Percentiles rank a stretch among this genome's conserved stretches.
These are phyloP conservation scores for Scleropages formosus DNA, from an alignment of 2,797 vertebrate species.

Conservation along the genomic window DNA sequence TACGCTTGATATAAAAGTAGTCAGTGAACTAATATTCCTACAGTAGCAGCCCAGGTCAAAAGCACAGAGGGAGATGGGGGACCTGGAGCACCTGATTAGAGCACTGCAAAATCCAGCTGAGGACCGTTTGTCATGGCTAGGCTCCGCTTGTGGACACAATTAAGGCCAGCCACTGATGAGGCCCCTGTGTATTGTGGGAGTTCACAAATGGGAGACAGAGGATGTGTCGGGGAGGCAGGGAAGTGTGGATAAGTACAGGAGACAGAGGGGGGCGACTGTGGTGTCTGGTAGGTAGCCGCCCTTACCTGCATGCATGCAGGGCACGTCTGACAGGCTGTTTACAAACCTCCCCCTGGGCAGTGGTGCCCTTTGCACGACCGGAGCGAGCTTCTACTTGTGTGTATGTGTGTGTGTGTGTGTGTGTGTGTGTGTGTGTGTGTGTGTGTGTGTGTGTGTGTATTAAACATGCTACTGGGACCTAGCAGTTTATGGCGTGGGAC, in stretches of 20 bases:
- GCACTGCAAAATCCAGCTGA: not conserved
- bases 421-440: no score
- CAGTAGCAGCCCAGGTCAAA: not conserved
- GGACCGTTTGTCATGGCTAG: not conserved
- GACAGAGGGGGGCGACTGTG: not conserved
- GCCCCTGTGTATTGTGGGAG: not conserved
- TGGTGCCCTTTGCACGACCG: not conserved
- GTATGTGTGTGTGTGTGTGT: no score
- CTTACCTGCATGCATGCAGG: not conserved
- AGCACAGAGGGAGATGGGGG: not conserved
- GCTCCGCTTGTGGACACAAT: no score
- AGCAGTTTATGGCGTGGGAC: not conserved
- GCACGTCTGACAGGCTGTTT: conserved; percentile 22
- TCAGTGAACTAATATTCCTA: not conserved
- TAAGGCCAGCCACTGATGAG: not conserved
- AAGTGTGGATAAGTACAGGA: not conserved
- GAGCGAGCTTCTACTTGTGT: no score
- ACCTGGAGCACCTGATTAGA: not conserved
- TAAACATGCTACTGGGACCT: no score
- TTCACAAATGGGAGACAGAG: not conserved
- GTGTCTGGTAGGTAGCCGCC: not conserved
- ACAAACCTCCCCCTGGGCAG: not conserved
- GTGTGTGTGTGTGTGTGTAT: no score
- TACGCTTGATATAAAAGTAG: not conserved
- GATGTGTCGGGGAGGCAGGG: not conserved